Base-by-base conservation (phyloP, 2,888 invertebrate species). In the Panopea generosa region DNA sequence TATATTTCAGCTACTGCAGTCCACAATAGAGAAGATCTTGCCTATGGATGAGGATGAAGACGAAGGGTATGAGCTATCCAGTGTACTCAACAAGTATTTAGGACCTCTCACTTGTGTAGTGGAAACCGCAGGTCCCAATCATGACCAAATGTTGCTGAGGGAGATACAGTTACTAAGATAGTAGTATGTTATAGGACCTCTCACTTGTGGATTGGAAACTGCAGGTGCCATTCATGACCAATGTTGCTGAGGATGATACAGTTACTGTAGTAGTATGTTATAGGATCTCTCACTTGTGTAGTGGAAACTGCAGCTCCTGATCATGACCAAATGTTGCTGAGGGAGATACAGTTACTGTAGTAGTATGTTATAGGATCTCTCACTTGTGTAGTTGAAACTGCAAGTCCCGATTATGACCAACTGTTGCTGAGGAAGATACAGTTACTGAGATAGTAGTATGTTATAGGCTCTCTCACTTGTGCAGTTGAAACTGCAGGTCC, bases 301-400 rank as follows among this genome's bases (percentile, higher is more conserved):
- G n/a, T n/a, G n/a, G n/a, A n/a, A n/a, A n/a, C n/a, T n/a, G n/a
- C n/a, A n/a, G n/a, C n/a, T n/a, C n/a, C n/a, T n/a, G n/a, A n/a
- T n/a, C n/a, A n/a, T n/a, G n/a, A n/a, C n/a, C n/a, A n/a, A n/a
- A n/a, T n/a, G n/a, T n/a, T n/a, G n/a, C n/a, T n/a, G n/a, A n/a
- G n/a, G n/a, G n/a, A n/a, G n/a, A n/a, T n/a, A n/a, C n/a, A n/a
- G n/a, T n/a, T n/a, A n/a, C n/a, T n/a, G n/a, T n/a, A n/a, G n/a
- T n/a, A n/a, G n/a, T n/a, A n/a, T n/a, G n/a, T n/a, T n/a, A n/a
- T 85, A 7, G 85, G 85, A 40, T 79, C 83, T 2, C 40, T 85
- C 29, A 61, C 66, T 24, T 85, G 85, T 63, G 22, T 67, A 2
- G 55, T 85, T 14, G 56, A 67, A 33, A 69, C 68, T 16, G n/a